Base-by-base conservation (phyloP, 2,113 vertebrate genomes). In the Corythaixoides concolor region DNA sequence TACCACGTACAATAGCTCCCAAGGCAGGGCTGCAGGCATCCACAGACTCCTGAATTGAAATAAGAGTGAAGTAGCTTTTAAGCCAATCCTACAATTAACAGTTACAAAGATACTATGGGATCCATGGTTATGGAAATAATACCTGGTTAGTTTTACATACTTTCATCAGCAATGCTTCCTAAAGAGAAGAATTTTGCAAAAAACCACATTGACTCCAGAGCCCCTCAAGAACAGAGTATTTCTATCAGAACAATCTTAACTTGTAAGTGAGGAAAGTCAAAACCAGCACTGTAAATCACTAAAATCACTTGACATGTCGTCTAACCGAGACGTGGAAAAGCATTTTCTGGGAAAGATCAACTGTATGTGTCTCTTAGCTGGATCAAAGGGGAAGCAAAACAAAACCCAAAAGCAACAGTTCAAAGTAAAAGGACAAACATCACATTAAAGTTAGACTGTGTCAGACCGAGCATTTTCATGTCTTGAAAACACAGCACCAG, bases 71-170 rank as follows among this genome's bases (percentile, higher is more conserved):
- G 37, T 6, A 52, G 32, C 11, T 84, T 76, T 69, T 26, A 26
- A 2, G 7, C 5, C 28, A 55, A 28, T 19, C 26, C 15, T 12
- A 63, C 8, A 60, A 26, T n/a, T 35, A 50, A 52, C 7, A 2
- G 16, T 47, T 59, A 66, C 15, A 72, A 87, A 85, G 53, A 50
- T 21, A 12, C 12, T 8, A 5, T 8, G 24, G 47, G 37, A 21
- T 6, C 7, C 32, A 50, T 1, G 0, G n/a, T n/a, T n/a, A n/a
- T n/a, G 1, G 7, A 80, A 80, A 59, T 13, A 78, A 6, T 4
- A 30, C 7, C 23, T 60, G 11, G 3, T n/a, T 72, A 35, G 5
- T 15, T 72, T 79, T 53, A 33, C 5, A 8, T 22, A 37, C 19
- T 53, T 59, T 12, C 8, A 23, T 35, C 69, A 50, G 15, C 50